phyloP scores from a whole-genome alignment of 2,888 invertebrate genomes.

The Leptopilina syphax region DNA sequence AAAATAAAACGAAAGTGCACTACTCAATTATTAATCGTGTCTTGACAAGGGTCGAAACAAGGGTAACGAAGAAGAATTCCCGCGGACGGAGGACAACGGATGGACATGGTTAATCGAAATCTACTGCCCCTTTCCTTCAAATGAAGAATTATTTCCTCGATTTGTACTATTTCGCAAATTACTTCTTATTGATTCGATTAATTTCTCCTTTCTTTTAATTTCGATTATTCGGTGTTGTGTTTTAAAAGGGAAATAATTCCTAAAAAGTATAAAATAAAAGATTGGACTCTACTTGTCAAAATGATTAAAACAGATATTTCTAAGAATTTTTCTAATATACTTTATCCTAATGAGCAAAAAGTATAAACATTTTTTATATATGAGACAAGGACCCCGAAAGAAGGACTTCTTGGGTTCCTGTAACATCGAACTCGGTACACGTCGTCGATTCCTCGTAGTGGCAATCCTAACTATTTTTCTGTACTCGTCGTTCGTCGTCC shows the following conservation, averaged over 20 bases:
- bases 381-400: conserved; percentile 1
- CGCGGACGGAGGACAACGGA: conserved; percentile 53
- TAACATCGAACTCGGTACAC: conserved; percentile 47
- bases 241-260: no score
- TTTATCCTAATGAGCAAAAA: conserved; percentile 5
- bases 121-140: conserved; percentile 61
- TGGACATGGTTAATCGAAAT: conserved; percentile 64
- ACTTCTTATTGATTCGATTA: conserved; percentile 40
- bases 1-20: conserved; percentile 24
- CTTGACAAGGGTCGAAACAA: conserved; percentile 52
- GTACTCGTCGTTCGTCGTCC: conserved; percentile 47
- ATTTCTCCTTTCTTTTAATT: no score
- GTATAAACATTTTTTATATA: neutral
- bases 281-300: no score
- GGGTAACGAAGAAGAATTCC: conserved; percentile 66
- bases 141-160: conserved; percentile 64
- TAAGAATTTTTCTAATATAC: no score
- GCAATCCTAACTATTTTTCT: conserved; percentile 56
- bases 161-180: conserved; percentile 63
- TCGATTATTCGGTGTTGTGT: no score
- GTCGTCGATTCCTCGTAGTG: conserved; percentile 49
- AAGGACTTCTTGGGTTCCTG: conserved; percentile 39
- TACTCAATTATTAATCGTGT: conserved; percentile 54
- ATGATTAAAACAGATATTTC: no score
- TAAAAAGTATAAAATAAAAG: no score